Evolutionary conservation across 2,888 invertebrate species (phyloP), one percentile per base, ranked within the genome.

Genomic region (Teleiodes luculella): DNA sequence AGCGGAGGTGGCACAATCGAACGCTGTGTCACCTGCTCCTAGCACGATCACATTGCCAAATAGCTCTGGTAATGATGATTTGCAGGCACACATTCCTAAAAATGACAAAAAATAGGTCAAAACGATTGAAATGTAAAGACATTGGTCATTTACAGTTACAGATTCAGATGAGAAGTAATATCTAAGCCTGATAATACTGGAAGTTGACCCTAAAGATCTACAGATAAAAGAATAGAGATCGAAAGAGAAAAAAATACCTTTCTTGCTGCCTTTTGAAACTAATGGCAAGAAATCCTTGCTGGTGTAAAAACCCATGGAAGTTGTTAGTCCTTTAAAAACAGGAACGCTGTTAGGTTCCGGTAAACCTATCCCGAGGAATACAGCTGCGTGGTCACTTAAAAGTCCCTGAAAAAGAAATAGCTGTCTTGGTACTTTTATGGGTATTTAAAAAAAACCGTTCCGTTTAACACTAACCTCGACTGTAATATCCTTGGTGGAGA

Each of bases 1-100:
- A 0, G 98, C 98, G 0, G 98, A 98, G 0, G 99, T 99, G 0
- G 99, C 99, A 80, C 99, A 99, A 86, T 99, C 99, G 78, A 99
- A 99, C 0, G 99, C 99, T 0, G 99, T 99, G 79, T 99, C 99
- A 0, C 99, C 99, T 0, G 98, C 97, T 0, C 99, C 99, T 35
- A 99, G 84, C 0, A 99, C 98, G 55, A 99, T 93, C 10, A 95
- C 96, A 64, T 93, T 95, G 0, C 98, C 98, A 63, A 90, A 81
- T 6, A 99, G 78, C 45, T 91, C 80, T 0, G 98, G 98, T 39
- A 98, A 81, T 1, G 90, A 74, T 0, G 92, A 80, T 67, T 94
- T 94, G 74, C 97, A 97, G 1, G 92, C 91, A 76, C 98, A 98
- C 85, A 96, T 91, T 36, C 95, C 94, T 93, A n/a, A n/a, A 43